phyloP scores from a whole-genome alignment of 2,113 vertebrate genomes.

The Nymphicus hollandicus region DNA sequence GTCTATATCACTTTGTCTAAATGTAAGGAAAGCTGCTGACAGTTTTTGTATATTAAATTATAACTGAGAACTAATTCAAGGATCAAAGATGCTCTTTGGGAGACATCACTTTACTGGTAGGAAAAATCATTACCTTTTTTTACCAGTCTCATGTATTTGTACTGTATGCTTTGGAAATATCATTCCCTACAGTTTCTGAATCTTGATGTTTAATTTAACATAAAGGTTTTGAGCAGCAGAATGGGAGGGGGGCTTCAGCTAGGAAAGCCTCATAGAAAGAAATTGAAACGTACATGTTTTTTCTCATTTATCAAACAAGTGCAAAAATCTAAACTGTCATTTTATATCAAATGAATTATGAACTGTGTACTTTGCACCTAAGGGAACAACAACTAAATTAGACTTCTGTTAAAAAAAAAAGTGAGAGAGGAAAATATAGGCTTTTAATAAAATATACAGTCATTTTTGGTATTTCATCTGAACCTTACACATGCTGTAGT shows the following conservation, averaged over 20 bases:
- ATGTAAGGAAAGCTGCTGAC: constrained; percentile 39
- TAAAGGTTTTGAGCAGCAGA: constrained; percentile 73
- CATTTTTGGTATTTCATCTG: constrained; percentile 58
- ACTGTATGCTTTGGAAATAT: constrained; percentile 67
- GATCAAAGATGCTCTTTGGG: constrained; percentile 76
- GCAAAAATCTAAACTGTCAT: constrained; percentile 77
- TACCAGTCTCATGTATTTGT: constrained; percentile 49
- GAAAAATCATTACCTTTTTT: constrained; percentile 66
- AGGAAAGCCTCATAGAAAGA: constrained; percentile 53
- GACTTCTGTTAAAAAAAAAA: constrained; percentile 65
- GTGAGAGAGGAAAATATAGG: constrained; percentile 42
- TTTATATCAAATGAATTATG: constrained; percentile 84
- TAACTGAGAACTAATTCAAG: constrained; percentile 76
- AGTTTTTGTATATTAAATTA: constrained; percentile 70
- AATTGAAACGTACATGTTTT: constrained; percentile 79
- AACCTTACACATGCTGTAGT: not conserved
- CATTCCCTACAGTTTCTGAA: constrained; percentile 67
- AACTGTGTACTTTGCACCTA: constrained; percentile 76
- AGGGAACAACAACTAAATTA: constrained; percentile 81
- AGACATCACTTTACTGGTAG: constrained; percentile 51
- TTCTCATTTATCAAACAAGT: constrained; percentile 78
- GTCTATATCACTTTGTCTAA: constrained; percentile 35
- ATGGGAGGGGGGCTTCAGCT: constrained; percentile 57
- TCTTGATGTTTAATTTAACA: constrained; percentile 83
- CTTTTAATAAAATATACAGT: constrained; percentile 73